These are phyloP conservation scores for Brotogeris chrysoptera DNA, from an alignment of 2,797 vertebrate species.

Conservation along the genomic window DNA sequence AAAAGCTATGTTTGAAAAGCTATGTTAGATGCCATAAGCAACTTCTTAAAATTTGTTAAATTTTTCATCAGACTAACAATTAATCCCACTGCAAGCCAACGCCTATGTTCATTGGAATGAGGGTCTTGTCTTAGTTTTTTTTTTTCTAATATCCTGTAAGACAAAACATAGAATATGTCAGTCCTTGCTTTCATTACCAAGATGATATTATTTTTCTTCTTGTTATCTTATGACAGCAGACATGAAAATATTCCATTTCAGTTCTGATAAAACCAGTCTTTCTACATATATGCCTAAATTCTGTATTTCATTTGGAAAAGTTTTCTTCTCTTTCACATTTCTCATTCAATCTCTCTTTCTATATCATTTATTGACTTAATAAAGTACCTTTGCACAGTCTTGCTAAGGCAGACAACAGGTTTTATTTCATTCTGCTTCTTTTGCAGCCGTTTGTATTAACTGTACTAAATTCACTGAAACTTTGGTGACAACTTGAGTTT, in stretches of 20 bases:
- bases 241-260: not conserved
- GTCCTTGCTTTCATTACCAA: not conserved
- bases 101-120: not conserved
- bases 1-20: not conserved
- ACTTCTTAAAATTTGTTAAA: not conserved
- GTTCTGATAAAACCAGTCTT: not conserved
- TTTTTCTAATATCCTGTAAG: not conserved
- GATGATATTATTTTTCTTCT: not conserved
- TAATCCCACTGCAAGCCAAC: not conserved
- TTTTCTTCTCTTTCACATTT: not conserved
- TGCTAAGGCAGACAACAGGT: not conserved
- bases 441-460: not conserved
- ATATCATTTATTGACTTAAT: not conserved
- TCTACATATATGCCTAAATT: not conserved
- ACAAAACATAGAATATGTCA: not conserved
- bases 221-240: not conserved
- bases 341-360: not conserved
- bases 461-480: not conserved
- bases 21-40: not conserved
- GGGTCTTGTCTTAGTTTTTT: not conserved
- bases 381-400: not conserved
- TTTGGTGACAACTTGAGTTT: not conserved
- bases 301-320: not conserved
- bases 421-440: not conserved
- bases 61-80: not conserved